A percentile compares a stretch with the other conserved stretches of the same genome.
phyloP scores from a whole-genome alignment of 2,797 vertebrate species.

The Glyptemys insculpta region DNA sequence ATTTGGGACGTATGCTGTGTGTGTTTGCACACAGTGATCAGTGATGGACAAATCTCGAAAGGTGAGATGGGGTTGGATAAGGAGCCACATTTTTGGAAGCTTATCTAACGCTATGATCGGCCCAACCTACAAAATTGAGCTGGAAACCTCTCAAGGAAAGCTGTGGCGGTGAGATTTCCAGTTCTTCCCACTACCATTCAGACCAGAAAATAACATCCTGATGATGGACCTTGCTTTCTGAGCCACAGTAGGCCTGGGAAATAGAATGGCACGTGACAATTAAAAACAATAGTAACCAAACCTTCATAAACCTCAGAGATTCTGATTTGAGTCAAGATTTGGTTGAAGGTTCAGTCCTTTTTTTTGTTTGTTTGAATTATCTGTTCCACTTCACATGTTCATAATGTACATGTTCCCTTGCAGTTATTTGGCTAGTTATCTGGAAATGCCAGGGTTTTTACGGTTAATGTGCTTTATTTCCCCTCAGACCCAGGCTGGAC shows the following conservation, averaged over 20 bases:
- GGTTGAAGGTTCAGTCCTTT: background rate
- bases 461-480: background rate
- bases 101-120: background rate
- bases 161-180: accelerated
- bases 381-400: background rate
- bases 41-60: accelerated
- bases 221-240: background rate
- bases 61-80: background rate
- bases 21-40: background rate
- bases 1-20: too few species aligned
- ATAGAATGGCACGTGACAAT: background rate
- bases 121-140: accelerated
- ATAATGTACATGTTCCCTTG: background rate
- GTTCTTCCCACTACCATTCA: accelerated
- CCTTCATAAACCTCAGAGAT: background rate
- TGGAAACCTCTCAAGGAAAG: background rate
- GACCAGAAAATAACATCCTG: background rate
- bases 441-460: accelerated
- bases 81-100: accelerated
- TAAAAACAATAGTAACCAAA: background rate
- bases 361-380: background rate
- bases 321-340: background rate
- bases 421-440: background rate
- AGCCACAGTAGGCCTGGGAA: background rate
- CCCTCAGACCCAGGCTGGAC: background rate